Conservation (phyloP, 1,140 invertebrate species). For the Hestina assimilis region DNA sequence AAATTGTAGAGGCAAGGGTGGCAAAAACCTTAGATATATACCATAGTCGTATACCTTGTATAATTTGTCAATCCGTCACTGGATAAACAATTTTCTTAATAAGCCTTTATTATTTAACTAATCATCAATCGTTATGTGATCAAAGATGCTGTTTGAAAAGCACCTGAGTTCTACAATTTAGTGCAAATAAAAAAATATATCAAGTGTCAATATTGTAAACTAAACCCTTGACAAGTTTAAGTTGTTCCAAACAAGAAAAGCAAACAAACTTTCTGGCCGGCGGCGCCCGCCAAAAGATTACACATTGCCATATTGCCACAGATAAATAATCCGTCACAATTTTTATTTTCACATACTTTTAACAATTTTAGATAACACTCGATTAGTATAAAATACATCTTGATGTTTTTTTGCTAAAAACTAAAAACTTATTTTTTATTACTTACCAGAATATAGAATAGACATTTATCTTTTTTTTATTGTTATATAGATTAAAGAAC, state of each 20-base stretch:
- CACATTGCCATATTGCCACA: slow-evolving; percentile 40
- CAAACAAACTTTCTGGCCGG: slow-evolving; percentile 49
- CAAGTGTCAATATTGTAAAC: slow-evolving; percentile 50
- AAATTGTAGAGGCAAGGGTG: no score
- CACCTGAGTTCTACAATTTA: neutral
- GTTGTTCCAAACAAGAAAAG: slow-evolving; percentile 43
- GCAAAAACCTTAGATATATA: no score
- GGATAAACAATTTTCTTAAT: no score
- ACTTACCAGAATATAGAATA: no score
- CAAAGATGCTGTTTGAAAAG: neutral
- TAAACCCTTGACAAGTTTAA: slow-evolving; percentile 48
- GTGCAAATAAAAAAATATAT: slow-evolving; percentile 37
- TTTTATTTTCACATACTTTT: slow-evolving; percentile 63
- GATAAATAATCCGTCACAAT: slow-evolving; percentile 40
- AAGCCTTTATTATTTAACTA: no score
- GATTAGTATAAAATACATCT: slow-evolving; percentile 14
- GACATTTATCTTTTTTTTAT: no score
- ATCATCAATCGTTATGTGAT: no score
- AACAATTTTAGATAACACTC: slow-evolving; percentile 23
- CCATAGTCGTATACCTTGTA: no score
- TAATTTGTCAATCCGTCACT: no score
- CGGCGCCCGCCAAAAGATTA: slow-evolving; percentile 64
- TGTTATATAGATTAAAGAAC: no score
- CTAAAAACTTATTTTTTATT: neutral
- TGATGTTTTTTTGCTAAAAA: neutral